phyloP scores from a whole-genome alignment of 1,140 invertebrate genomes.

The Palaemon carinicauda region DNA sequence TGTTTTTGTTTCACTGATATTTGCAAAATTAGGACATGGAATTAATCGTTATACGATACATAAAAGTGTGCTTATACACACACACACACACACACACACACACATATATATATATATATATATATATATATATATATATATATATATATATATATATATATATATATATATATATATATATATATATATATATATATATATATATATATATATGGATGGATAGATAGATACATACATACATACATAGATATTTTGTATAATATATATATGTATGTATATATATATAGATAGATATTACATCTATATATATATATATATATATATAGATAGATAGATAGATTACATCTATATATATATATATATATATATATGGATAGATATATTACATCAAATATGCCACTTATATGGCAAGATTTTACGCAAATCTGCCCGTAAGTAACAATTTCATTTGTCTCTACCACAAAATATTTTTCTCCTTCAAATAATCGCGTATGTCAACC shows the following conservation, averaged over 20 bases:
- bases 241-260: conserved; percentile 4
- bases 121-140: conserved; percentile 23
- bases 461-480: no score
- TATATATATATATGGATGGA: neutral
- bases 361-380: no score
- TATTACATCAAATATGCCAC: no score
- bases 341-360: no score
- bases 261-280: conserved; percentile 1
- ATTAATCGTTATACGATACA: neutral
- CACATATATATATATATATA: conserved; percentile 11
- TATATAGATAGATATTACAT: conserved; percentile 23
- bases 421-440: no score
- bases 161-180: conserved; percentile 21
- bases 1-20: no score
- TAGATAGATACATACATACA: neutral
- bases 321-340: neutral
- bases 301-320: conserved; percentile 32
- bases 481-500: no score
- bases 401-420: no score
- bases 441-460: no score
- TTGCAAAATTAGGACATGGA: neutral
- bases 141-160: conserved; percentile 12
- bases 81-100: neutral
- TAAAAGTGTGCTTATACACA: neutral
- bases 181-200: conserved; percentile 13